Evolutionary conservation across 2,888 invertebrate species (phyloP), one percentile per base, ranked within the genome.

Genomic region (Hartigia nigra): DNA sequence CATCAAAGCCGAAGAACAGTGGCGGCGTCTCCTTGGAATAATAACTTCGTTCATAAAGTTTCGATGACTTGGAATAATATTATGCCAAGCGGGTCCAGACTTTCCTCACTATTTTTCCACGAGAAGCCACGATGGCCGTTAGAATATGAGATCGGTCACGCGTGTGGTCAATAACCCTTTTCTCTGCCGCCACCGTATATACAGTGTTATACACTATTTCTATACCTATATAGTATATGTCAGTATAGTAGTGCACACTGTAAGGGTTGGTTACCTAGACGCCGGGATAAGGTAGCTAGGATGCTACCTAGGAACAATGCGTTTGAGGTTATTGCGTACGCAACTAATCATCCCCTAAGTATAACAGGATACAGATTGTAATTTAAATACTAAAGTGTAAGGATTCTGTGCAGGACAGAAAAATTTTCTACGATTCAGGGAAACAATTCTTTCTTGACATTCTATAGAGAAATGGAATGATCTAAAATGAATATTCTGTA

Each of bases 1-100:
- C 39, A 39, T 14, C 4, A 14, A 39, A 39, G 14, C 39, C 23
- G 5, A 5, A 23, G 23, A 55, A 55, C 39, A 23, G 39, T 23
- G 23, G 5, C 72, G 72, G n/a, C n/a, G 75, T 35, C 75, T 31
- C 76, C 78, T 80, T 82, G 77, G 69, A 82, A 82, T 80, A 82
- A 81, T 82, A 82, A 79, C 80, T 79, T 37, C 78, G 81, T 82
- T 78, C 80, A 83, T 81, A 78, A 79, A 78, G 81, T 81, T 72
- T 77, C 75, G 11, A 36, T 11, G 79, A 76, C 80, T 86, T 87
- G 84, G 85, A 87, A 87, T 83, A 88, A 88, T 88, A 88, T 88
- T 88, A 85, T 87, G 83, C 84, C 83, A 85, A 85, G 86, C 84
- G 83, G 84, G 84, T 77, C 77, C 70, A 79, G 75, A 80, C 79